A percentile compares a stretch with the other conserved stretches of the same genome.
Evolutionary conservation across 1,140 invertebrate species (phyloP).

Genomic region (Hirudo medicinalis): DNA sequence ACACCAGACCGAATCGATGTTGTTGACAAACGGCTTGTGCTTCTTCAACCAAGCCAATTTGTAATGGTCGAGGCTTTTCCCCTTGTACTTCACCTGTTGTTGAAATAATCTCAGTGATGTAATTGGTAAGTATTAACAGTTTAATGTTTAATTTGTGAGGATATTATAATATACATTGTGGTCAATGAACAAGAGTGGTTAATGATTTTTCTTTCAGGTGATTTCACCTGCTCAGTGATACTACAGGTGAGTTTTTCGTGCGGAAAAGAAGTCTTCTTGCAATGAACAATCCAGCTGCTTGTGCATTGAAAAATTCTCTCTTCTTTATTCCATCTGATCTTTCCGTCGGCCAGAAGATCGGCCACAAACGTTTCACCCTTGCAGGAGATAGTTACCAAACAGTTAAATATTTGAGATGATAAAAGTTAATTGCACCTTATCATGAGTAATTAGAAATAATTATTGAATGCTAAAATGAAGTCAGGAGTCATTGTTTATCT

Average conservation of each 20-base stretch:
- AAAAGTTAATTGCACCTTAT: too few species aligned
- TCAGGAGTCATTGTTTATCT: too few species aligned
- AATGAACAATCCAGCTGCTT: conserved; percentile 78
- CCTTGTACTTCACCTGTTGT: conserved; percentile 54
- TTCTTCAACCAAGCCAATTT: conserved; percentile 69
- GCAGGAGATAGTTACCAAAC: neutral
- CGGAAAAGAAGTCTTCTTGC: conserved; percentile 75
- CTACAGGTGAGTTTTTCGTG: conserved; percentile 80
- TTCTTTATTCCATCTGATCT: conserved; percentile 73
- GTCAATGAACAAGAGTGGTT: too few species aligned
- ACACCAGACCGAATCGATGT: neutral
- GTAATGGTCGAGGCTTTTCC: conserved; percentile 70
- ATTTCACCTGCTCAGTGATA: too few species aligned
- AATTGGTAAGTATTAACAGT: too few species aligned
- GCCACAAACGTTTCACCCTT: conserved; percentile 76
- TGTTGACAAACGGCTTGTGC: conserved; percentile 31
- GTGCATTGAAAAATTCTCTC: conserved; percentile 75
- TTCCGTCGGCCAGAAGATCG: conserved; percentile 67
- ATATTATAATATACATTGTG: too few species aligned
- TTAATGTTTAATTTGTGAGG: too few species aligned
- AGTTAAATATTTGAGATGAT: too few species aligned
- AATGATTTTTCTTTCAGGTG: too few species aligned
- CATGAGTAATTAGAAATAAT: too few species aligned
- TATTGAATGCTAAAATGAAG: too few species aligned
- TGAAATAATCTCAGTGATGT: conserved; percentile 54